Percentiles rank a stretch among this genome's conserved stretches.
These are phyloP conservation scores for Agriotes lineatus DNA, from an alignment of 2,888 invertebrate species.

Conservation along the genomic window DNA sequence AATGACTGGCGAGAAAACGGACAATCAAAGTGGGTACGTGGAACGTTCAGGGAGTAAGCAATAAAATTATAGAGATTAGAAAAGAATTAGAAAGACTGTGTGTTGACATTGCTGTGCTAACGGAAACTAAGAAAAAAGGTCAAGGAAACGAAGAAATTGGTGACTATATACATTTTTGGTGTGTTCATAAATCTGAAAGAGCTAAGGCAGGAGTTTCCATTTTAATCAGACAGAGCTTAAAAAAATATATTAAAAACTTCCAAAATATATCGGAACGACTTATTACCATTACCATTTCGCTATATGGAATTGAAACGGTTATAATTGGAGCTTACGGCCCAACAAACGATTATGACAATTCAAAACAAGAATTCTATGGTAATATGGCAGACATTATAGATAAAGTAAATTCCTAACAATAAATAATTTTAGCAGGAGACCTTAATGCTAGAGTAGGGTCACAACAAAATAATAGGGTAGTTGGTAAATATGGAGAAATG, in stretches of 20 bases:
- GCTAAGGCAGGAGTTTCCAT: constrained; percentile 5
- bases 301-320: not conserved
- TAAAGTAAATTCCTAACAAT: not conserved
- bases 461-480: not conserved
- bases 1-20: constrained; percentile 16
- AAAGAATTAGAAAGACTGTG: constrained; percentile 5
- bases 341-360: not conserved
- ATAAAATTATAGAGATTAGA: constrained; percentile 11
- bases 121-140: constrained; percentile 21
- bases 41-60: constrained; percentile 12
- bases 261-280: too few species aligned
- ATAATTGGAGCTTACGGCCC: constrained; percentile 6
- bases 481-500: not conserved
- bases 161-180: not conserved
- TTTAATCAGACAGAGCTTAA: not conserved
- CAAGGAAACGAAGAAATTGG: not conserved
- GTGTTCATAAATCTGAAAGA: not conserved
- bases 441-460: not conserved
- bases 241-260: too few species aligned
- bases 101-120: constrained; percentile 15
- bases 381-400: not conserved
- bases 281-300: not conserved
- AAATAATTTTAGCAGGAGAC: constrained; percentile 1
- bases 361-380: not conserved
- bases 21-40: constrained; percentile 18